These are phyloP conservation scores for Galagoides demidoff DNA, from an alignment of 2,797 vertebrate genomes.

Conservation along the genomic window DNA sequence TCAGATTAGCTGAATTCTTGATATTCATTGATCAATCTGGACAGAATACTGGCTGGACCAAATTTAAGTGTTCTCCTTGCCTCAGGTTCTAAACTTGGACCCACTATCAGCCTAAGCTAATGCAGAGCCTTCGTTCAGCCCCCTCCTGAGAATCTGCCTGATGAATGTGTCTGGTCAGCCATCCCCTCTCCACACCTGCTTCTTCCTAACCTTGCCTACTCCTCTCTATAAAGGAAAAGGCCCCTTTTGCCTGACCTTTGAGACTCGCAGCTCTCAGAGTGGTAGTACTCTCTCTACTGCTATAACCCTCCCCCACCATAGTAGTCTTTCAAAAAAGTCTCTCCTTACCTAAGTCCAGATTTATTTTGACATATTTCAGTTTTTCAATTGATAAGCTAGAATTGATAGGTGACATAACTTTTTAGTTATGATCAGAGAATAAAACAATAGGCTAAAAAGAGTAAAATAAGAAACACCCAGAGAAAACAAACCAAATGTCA, in stretches of 20 bases:
- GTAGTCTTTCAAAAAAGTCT: not conserved
- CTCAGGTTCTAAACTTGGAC: not conserved
- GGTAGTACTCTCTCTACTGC: not conserved
- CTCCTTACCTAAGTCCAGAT: not conserved
- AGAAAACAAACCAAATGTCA: not conserved
- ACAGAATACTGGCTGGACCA: not conserved
- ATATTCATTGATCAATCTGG: not conserved
- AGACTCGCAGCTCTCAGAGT: not conserved
- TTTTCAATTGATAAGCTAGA: conserved; percentile 35
- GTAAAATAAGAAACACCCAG: not conserved
- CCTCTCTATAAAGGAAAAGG: not conserved
- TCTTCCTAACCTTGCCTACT: not conserved
- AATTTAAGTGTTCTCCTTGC: not conserved
- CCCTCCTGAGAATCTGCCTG: not conserved
- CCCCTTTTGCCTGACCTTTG: not conserved
- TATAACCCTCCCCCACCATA: not conserved
- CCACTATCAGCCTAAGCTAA: not conserved
- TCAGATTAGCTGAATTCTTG: not conserved
- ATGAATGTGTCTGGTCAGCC: rapidly evolving
- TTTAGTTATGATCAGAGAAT: not conserved
- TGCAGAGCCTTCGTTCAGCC: not conserved
- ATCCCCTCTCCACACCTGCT: not conserved
- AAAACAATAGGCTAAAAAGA: not conserved
- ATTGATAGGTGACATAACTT: not conserved
- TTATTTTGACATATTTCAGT: not conserved